These are phyloP conservation scores for Dryobota labecula DNA, from an alignment of 2,888 invertebrate genomes.

Conservation along the genomic window DNA sequence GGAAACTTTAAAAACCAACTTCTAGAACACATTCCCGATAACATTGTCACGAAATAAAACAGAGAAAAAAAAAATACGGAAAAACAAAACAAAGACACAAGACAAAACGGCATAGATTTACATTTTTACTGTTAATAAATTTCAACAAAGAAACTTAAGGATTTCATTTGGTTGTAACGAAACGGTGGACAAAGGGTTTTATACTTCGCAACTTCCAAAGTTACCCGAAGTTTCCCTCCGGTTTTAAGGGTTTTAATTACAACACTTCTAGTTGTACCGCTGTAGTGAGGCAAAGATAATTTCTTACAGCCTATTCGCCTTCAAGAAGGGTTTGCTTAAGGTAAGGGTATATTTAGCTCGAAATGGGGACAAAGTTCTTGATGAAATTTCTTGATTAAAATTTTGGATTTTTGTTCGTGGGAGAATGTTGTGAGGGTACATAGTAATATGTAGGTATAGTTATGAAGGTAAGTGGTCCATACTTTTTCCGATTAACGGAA, in stretches of 20 bases:
- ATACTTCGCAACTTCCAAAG: constrained; percentile 59
- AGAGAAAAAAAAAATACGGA: constrained; percentile 5
- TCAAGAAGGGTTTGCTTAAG: constrained; percentile 69
- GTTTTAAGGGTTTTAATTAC: constrained; percentile 86
- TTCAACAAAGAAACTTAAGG: constrained; percentile 68
- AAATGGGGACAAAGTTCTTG: constrained; percentile 66
- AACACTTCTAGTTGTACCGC: constrained; percentile 79
- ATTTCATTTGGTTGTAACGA: constrained; percentile 63
- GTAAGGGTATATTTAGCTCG: constrained; percentile 56
- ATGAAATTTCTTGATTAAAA: constrained; percentile 67
- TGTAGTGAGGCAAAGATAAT: constrained; percentile 80
- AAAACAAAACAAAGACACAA: constrained; percentile 43
- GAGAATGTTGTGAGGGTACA: neutral
- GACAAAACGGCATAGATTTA: constrained; percentile 55
- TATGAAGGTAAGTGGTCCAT: neutral
- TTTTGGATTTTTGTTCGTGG: constrained; percentile 54
- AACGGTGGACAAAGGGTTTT: constrained; percentile 64
- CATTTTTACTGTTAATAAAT: constrained; percentile 69
- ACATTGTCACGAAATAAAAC: constrained; percentile 57
- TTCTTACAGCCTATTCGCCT: constrained; percentile 84
- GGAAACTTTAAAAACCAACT: constrained; percentile 25
- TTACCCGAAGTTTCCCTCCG: constrained; percentile 52
- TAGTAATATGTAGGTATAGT: neutral
- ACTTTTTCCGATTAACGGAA: neutral
- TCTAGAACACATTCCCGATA: constrained; percentile 43